phyloP scores from a whole-genome alignment of 2,797 vertebrate genomes.

The Kryptopterus vitreolus region DNA sequence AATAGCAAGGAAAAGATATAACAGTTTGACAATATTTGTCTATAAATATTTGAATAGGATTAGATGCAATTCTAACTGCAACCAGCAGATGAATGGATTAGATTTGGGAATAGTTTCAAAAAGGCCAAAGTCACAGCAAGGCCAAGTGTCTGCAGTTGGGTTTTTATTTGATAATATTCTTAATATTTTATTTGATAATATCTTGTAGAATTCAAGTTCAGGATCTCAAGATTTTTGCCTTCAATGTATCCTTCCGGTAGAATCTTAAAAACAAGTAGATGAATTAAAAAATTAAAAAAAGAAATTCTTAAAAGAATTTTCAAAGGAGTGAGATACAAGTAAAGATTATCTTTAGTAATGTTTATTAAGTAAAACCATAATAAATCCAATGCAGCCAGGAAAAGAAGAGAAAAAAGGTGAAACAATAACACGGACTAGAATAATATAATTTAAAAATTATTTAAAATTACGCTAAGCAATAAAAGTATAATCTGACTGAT shows the following conservation, averaged over 20 bases:
- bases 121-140: neutral
- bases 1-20: constrained; percentile 23
- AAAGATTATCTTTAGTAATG: neutral
- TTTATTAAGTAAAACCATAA: neutral
- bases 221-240: neutral
- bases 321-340: too few relatives aligned
- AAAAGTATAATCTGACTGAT: neutral
- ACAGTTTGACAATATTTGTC: constrained; percentile 16
- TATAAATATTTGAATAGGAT: neutral
- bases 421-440: neutral
- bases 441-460: neutral
- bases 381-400: neutral
- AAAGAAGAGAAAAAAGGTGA: neutral
- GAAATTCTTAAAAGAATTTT: neutral
- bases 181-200: too few relatives aligned
- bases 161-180: neutral
- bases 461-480: neutral
- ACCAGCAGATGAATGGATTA: neutral
- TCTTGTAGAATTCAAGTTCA: too few relatives aligned
- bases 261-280: neutral
- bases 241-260: neutral
- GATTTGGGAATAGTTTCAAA: neutral
- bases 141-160: neutral
- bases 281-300: too few relatives aligned
- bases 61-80: neutral